Conservation (phyloP, 1,140 invertebrate genomes). For the Leptinotarsa texana region DNA sequence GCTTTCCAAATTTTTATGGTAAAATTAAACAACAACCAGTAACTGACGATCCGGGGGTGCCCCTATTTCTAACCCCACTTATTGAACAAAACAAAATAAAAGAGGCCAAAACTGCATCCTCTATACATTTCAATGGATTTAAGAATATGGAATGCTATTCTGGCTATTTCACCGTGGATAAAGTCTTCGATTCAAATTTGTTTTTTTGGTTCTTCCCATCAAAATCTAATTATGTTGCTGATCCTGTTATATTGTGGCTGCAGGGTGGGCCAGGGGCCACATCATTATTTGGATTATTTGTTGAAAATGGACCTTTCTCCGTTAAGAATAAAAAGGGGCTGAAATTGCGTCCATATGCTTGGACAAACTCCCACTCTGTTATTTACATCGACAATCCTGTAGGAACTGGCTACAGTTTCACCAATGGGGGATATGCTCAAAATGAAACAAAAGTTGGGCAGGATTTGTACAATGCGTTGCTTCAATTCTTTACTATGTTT, state of each 20-base stretch:
- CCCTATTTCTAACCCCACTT: conserved; percentile 60
- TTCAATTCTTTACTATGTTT: conserved; percentile 76
- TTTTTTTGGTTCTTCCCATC: conserved; percentile 83
- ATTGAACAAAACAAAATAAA: conserved; percentile 59
- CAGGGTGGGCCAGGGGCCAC: conserved; percentile 76
- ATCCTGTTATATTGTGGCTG: conserved; percentile 74
- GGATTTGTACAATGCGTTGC: conserved; percentile 66
- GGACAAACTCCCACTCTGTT: conserved; percentile 74
- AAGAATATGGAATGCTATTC: conserved; percentile 54
- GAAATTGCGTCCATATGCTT: conserved; percentile 65
- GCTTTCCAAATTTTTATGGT: conserved; percentile 46
- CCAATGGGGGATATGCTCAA: conserved; percentile 65
- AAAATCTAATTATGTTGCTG: conserved; percentile 55
- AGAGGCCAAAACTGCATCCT: conserved; percentile 48
- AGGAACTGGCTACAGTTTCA: conserved; percentile 79
- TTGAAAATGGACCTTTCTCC: conserved; percentile 68
- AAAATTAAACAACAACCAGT: conserved; percentile 38
- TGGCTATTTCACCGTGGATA: conserved; percentile 74
- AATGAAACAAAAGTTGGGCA: conserved; percentile 69
- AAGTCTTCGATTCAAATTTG: conserved; percentile 67
- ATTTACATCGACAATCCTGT: conserved; percentile 88
- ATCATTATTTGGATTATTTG: conserved; percentile 73
- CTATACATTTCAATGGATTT: conserved; percentile 45
- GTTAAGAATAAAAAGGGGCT: conserved; percentile 57
- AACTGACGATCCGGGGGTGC: conserved; percentile 57